phyloP scores from a whole-genome alignment of 2,113 vertebrate genomes.

The Dascyllus trimaculatus region DNA sequence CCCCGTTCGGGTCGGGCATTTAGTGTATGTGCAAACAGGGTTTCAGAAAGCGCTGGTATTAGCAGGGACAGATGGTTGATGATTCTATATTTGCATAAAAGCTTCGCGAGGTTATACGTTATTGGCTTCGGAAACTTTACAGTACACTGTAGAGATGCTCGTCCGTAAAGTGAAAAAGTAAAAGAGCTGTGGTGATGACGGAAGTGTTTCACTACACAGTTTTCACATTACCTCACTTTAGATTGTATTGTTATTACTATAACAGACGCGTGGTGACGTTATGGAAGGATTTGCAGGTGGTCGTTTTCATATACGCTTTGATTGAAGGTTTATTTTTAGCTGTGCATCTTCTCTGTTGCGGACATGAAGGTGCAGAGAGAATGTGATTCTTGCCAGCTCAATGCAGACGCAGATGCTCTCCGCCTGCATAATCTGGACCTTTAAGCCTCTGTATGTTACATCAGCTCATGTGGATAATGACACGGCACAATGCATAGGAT shows the following conservation, averaged over 20 bases:
- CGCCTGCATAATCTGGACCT: constrained; percentile 8
- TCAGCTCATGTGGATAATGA: neutral
- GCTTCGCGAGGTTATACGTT: neutral
- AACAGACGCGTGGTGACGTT: neutral
- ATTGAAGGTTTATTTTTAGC: neutral
- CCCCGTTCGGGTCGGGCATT: constrained; percentile 19
- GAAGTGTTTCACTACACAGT: neutral
- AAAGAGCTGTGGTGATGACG: neutral
- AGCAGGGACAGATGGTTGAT: neutral
- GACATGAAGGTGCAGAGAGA: constrained; percentile 6
- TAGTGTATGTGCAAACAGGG: constrained; percentile 23
- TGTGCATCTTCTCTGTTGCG: neutral
- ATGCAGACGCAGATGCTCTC: constrained; percentile 20
- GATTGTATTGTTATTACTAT: neutral
- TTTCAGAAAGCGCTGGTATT: too few relatives aligned
- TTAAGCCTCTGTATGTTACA: constrained; percentile 20
- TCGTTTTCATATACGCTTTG: constrained; percentile 5
- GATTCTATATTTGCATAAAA: neutral
- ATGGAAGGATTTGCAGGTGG: constrained; percentile 11
- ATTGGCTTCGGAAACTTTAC: neutral
- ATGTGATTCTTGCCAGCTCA: constrained; percentile 32
- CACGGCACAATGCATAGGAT: constrained; percentile 13
- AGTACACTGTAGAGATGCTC: neutral
- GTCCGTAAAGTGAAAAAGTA: neutral
- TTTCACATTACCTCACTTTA: constrained; percentile 27